Base-by-base conservation (phyloP, 2,113 vertebrate genomes). In the Chloropsis hardwickii region DNA sequence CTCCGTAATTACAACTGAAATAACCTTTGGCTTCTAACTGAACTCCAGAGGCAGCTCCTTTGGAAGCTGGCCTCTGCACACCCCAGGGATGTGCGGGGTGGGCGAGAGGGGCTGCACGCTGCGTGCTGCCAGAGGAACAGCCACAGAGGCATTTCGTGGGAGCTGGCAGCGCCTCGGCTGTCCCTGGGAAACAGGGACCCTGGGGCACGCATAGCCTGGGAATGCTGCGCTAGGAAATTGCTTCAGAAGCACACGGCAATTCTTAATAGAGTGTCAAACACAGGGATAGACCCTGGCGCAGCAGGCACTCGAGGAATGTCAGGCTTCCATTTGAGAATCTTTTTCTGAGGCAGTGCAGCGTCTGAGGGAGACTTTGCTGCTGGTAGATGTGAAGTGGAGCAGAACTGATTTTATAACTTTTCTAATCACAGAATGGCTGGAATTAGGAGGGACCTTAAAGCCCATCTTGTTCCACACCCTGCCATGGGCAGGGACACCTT, bases 201-300 rank as follows among this genome's bases (percentile, higher is more conserved):
- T 1, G 0, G 16, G 11, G 40, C 73, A 81, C 65, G 37, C 42
- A 42, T 1, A 73, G 78, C 73, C 81, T 28, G 33, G 1, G 4
- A 89, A 73, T 1, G 2, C 54, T 48, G 81, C 37, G 45, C n/a
- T 39, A 61, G 60, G 61, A 90, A 92, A 96, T 42, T 42, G 78
- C 65, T 89, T 84, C 28, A 53, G 69, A 48, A 70, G 69, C 4
- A 0, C 35, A 15, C 0, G 4, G 20, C 65, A 57, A 19, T 85
- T 86, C 64, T 84, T 94, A 86, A 78, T 48, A 10, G 54, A 54
- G 70, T 33, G 70, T 90, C 88, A 91, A 93, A 81, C 39, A 14
- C 73, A 58, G 56, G 73, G 56, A 57, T 25, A 79, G 81, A 57
- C 64, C 67, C 45, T 0, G 1, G 81, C 16, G 0, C 85, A 84